Evolutionary conservation across 2,888 invertebrate species (phyloP).

Genomic region (Napeogenes sylphis): DNA sequence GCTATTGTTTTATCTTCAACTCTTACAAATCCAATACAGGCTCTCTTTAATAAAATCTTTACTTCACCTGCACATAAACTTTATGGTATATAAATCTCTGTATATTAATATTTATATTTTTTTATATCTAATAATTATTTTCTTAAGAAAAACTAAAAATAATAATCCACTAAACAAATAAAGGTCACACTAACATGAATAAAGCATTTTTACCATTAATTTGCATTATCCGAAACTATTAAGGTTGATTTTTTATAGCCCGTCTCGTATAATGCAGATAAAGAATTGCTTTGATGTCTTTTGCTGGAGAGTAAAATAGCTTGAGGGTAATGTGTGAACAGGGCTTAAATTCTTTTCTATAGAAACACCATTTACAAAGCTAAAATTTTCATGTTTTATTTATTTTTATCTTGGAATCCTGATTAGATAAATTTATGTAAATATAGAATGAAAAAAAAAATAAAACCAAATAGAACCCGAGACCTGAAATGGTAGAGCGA

Average conservation of each 20-base stretch:
- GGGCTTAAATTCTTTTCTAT: background rate
- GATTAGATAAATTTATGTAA: too few relatives aligned
- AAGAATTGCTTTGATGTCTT: background rate
- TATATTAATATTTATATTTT: too few relatives aligned
- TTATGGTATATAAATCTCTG: too few relatives aligned
- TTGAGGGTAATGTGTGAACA: background rate
- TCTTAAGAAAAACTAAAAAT: too few relatives aligned
- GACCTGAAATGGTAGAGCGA: too few relatives aligned
- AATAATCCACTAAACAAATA: too few relatives aligned
- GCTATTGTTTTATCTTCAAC: conserved; percentile 39
- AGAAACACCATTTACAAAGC: background rate
- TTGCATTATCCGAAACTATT: background rate
- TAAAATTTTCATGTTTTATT: background rate
- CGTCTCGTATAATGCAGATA: background rate
- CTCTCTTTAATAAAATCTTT: too few relatives aligned
- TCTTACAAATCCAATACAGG: conserved; percentile 30
- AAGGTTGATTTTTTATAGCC: background rate
- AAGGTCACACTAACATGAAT: background rate
- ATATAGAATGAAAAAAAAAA: too few relatives aligned
- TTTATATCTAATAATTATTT: too few relatives aligned
- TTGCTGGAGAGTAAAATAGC: background rate
- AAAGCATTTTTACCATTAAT: background rate
- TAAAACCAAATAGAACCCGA: too few relatives aligned
- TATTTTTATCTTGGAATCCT: background rate
- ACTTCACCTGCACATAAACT: too few relatives aligned